phyloP scores from a whole-genome alignment of 1,140 invertebrate genomes.

The Mercenaria mercenaria region DNA sequence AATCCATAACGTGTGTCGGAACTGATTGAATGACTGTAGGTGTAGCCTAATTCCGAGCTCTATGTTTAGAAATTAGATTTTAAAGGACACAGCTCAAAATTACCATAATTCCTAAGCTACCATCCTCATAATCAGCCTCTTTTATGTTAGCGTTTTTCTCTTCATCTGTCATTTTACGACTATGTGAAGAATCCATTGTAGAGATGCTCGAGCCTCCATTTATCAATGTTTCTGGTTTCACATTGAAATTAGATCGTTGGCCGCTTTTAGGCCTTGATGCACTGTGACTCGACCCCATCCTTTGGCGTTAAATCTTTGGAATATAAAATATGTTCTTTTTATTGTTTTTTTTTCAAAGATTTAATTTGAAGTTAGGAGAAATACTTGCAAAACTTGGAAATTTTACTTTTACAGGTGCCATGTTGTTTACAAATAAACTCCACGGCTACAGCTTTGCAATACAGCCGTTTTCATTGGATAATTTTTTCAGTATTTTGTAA shows the following conservation, averaged over 20 bases:
- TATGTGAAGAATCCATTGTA: slow-evolving; percentile 45
- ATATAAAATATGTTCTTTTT: too few species aligned
- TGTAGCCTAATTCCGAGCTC: too few species aligned
- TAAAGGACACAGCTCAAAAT: too few species aligned
- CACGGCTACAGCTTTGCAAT: slow-evolving; percentile 3
- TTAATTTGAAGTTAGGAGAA: too few species aligned
- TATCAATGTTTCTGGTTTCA: slow-evolving; percentile 40
- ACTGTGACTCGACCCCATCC: slow-evolving; percentile 25
- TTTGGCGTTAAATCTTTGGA: too few species aligned
- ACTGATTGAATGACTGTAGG: too few species aligned
- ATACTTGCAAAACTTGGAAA: too few species aligned
- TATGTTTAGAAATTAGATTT: too few species aligned
- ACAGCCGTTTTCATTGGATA: not conserved
- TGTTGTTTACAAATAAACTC: slow-evolving; percentile 62
- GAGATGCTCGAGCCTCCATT: slow-evolving; percentile 22
- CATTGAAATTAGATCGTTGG: not conserved
- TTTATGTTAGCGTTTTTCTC: not conserved
- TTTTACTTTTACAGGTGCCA: not conserved
- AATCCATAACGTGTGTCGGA: too few species aligned
- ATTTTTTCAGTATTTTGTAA: not conserved
- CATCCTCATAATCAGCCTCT: slow-evolving; percentile 68
- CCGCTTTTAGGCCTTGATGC: slow-evolving; percentile 22
- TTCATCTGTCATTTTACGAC: slow-evolving; percentile 43
- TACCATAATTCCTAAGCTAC: slow-evolving; percentile 68
- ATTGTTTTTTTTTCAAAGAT: too few species aligned